Evolutionary conservation across 2,888 invertebrate genomes (phyloP).

Genomic region (Patella caerulea): DNA sequence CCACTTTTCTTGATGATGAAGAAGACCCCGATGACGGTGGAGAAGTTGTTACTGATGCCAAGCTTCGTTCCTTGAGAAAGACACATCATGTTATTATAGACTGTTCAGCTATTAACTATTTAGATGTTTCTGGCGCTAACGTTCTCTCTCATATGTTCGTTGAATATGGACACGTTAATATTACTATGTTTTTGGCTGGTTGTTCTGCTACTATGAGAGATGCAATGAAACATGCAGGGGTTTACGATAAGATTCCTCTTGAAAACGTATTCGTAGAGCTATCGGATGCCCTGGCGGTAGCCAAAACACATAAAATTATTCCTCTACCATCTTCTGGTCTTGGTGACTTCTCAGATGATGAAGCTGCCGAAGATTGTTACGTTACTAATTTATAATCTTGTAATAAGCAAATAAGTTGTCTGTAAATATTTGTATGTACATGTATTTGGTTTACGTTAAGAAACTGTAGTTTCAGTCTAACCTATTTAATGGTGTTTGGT

Average conservation of each 20-base stretch:
- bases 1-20: constrained; percentile 32
- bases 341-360: constrained; percentile 59
- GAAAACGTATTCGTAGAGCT: constrained; percentile 55
- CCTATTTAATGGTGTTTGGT: no score
- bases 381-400: constrained; percentile 46
- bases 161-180: constrained; percentile 61
- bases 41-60: constrained; percentile 52
- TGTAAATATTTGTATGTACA: background rate
- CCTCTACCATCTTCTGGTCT: constrained; percentile 45
- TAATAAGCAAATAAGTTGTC: background rate
- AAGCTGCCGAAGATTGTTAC: constrained; percentile 61
- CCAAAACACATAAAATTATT: constrained; percentile 47
- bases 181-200: constrained; percentile 56
- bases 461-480: no score
- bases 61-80: constrained; percentile 52
- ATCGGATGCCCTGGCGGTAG: constrained; percentile 55
- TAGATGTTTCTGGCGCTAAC: constrained; percentile 63
- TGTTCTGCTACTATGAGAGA: constrained; percentile 50
- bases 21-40: constrained; percentile 57
- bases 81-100: constrained; percentile 62
- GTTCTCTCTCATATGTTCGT: constrained; percentile 57
- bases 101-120: constrained; percentile 58
- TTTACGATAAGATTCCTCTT: constrained; percentile 54
- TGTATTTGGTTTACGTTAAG: no score
- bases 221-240: constrained; percentile 56